Evolutionary conservation across 2,113 vertebrate genomes (phyloP), one percentile per base, ranked within the genome.

Genomic region (Lagopus leucura): DNA sequence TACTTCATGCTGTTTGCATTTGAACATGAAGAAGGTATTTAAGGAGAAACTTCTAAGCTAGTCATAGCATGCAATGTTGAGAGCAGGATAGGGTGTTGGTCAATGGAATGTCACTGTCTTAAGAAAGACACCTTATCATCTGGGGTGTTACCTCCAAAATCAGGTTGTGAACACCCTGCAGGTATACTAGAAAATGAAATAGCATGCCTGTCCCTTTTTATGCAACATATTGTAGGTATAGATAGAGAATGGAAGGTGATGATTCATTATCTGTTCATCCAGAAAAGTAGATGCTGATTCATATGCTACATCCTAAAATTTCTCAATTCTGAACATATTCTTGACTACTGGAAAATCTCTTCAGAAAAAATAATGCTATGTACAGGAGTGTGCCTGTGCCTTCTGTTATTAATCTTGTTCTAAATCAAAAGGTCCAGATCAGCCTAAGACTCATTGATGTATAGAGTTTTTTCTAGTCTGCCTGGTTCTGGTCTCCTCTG

Each of bases 211-310:
- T 18, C 42, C 60, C 34, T 86, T 87, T 76, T 96, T 93, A 92
- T 85, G 57, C 89, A 93, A 96, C 36, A 63, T 30, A 32, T 10
- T 0, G 0, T 65, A 90, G 88, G 45, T 38, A 76, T 45, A 85
- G 58, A 45, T 28, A 73, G 74, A 87, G 86, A 84, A 91, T 82
- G 45, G 84, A 74, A 92, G 70, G 16, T 85, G 64, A 82, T 96
- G 94, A 96, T 83, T 96, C 92, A 95, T 90, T 91, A 89, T 43
- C 72, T 93, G 87, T 94, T 96, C 94, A 96, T 87, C 91, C 60
- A 80, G 66, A 93, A 85, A 17, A 8, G 36, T 70, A 94, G 89
- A 77, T 27, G 64, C 89, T 95, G 84, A 94, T 89, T 95, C 91
- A 92, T 50, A 55, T 17, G 34, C 60, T 79, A 78, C 60, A n/a